Evolutionary conservation across 2,113 vertebrate species (phyloP).

Genomic region (Danionella cerebrum): DNA sequence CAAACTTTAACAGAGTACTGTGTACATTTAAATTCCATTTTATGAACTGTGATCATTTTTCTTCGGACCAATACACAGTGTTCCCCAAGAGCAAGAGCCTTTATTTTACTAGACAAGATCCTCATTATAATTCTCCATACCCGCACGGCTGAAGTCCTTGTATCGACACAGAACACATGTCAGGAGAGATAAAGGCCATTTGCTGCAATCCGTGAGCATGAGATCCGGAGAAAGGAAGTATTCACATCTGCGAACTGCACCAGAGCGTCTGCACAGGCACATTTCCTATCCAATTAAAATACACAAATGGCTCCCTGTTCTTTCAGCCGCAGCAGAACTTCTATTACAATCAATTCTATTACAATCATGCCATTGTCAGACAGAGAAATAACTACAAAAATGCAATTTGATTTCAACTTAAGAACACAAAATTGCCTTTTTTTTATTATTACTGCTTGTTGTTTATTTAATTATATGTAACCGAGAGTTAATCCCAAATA

Average conservation of each 20-base stretch:
- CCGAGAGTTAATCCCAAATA: too few relatives aligned
- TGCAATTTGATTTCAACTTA: too few relatives aligned
- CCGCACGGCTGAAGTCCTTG: conserved; percentile 39
- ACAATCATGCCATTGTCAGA: too few relatives aligned
- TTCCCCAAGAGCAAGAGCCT: not conserved
- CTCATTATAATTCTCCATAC: conserved; percentile 56
- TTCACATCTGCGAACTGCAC: not conserved
- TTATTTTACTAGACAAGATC: conserved; percentile 46
- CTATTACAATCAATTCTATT: too few relatives aligned
- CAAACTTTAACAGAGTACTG: too few relatives aligned
- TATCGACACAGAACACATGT: conserved; percentile 54
- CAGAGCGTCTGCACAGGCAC: not conserved
- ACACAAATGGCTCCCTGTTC: not conserved
- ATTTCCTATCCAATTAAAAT: not conserved
- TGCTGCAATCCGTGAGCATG: conserved; percentile 41
- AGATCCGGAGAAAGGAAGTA: conserved; percentile 43
- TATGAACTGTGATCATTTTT: not conserved
- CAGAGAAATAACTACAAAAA: too few relatives aligned
- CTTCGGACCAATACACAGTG: not conserved
- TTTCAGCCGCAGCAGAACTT: not conserved
- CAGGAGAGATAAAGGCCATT: conserved; percentile 51
- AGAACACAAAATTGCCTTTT: too few relatives aligned
- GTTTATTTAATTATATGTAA: too few relatives aligned
- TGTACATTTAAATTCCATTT: not conserved
- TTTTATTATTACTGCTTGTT: too few relatives aligned